A percentile compares a stretch with the other conserved stretches of the same genome.
These are phyloP conservation scores for Fratercula arctica DNA, from an alignment of 2,797 vertebrate species.

Conservation along the genomic window DNA sequence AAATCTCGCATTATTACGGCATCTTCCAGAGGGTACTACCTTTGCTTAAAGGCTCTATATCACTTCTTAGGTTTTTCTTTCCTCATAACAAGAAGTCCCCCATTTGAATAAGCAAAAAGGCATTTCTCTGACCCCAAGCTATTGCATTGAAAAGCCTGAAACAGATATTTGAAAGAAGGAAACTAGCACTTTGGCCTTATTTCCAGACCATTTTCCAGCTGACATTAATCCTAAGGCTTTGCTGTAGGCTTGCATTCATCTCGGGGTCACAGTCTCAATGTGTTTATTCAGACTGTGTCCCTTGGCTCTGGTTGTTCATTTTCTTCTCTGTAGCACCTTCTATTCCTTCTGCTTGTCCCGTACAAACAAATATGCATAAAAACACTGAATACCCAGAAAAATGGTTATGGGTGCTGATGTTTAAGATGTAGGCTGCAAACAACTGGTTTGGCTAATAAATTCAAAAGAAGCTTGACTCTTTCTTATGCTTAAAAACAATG, in stretches of 20 bases:
- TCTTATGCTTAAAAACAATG: not conserved
- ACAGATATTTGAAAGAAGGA: not conserved
- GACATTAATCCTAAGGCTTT: not conserved
- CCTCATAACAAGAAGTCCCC: not conserved
- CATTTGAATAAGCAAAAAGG: not conserved
- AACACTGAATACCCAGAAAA: not conserved
- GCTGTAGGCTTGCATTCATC: not conserved
- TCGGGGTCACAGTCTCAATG: not conserved
- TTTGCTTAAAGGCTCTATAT: not conserved
- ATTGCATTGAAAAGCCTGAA: not conserved
- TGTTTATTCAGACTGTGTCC: not conserved
- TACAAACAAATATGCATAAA: not conserved
- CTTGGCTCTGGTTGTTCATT: not conserved
- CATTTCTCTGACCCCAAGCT: not conserved
- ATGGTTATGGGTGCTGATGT: not conserved
- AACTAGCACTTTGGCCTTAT: not conserved
- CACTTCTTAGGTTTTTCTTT: not conserved
- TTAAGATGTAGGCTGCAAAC: not conserved
- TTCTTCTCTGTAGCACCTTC: not conserved
- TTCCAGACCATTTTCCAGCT: not conserved
- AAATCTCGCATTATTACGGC: not conserved
- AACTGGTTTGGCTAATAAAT: not conserved
- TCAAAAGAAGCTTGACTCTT: not conserved
- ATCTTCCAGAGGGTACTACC: not conserved
- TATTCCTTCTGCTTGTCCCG: not conserved